phyloP scores from a whole-genome alignment of 1,140 invertebrate genomes.

The Drosophila elegans region DNA sequence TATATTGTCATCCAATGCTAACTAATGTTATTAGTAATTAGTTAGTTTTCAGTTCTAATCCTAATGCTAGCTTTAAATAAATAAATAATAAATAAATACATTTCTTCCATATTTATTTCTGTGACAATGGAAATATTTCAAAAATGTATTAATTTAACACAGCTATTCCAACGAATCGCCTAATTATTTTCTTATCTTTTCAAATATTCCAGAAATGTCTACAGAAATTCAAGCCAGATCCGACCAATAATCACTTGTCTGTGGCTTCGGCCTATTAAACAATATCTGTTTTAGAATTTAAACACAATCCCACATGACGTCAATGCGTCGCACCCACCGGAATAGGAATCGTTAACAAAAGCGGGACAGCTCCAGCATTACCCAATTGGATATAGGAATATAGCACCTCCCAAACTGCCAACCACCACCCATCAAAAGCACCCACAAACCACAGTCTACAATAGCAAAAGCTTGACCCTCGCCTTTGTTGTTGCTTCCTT shows the following conservation, averaged over 20 bases:
- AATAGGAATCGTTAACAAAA: constrained; percentile 17
- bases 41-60: too few relatives aligned
- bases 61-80: too few relatives aligned
- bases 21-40: too few relatives aligned
- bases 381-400: not conserved
- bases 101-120: too few relatives aligned
- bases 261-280: not conserved
- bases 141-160: not conserved
- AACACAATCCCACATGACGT: constrained; percentile 38
- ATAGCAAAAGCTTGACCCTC: constrained; percentile 46
- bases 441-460: constrained; percentile 37
- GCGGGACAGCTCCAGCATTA: constrained; percentile 18
- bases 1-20: too few relatives aligned
- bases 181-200: not conserved
- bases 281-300: not conserved
- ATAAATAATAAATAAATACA: too few relatives aligned
- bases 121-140: not conserved
- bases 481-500: constrained; percentile 50
- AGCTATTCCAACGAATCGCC: not conserved
- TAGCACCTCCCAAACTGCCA: constrained; percentile 14
- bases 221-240: not conserved
- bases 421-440: constrained; percentile 9
- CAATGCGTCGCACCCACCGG: constrained; percentile 40
- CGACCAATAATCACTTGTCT: not conserved
- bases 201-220: not conserved